Conservation (phyloP, 2,797 vertebrate species). For the Buphagus erythrorhynchus region DNA sequence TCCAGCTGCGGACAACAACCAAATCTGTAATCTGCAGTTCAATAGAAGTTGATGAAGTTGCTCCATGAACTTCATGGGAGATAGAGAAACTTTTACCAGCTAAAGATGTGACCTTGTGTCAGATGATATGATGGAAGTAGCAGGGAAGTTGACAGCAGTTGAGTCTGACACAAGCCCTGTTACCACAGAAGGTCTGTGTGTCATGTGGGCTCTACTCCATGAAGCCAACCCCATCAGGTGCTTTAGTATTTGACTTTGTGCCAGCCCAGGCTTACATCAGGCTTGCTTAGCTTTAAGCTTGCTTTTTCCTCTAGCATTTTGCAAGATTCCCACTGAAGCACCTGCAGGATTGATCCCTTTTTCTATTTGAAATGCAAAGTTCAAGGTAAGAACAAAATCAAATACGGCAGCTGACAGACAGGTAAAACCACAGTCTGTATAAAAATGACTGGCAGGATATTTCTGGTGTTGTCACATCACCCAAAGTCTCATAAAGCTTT, state of each 20-base stretch:
- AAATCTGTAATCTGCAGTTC: not conserved
- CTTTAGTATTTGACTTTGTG: not conserved
- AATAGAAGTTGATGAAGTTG: not conserved
- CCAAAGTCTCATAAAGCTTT: not conserved
- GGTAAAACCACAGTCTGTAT: not conserved
- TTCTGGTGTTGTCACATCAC: not conserved
- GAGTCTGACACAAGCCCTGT: not conserved
- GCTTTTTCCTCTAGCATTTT: not conserved
- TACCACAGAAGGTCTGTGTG: not conserved
- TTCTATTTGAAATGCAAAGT: not conserved
- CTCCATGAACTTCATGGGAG: not conserved
- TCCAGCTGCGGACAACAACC: not conserved
- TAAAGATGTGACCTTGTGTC: not conserved
- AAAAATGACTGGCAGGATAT: not conserved
- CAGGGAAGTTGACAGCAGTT: not conserved
- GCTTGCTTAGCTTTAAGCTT: not conserved
- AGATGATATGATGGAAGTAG: not conserved
- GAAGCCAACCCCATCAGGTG: not conserved
- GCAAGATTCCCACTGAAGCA: not conserved
- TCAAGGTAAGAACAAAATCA: conserved; percentile 2
- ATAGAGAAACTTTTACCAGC: not conserved
- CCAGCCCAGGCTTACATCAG: not conserved
- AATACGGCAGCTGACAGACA: not conserved
- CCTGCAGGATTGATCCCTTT: not conserved
- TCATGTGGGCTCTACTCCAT: not conserved